Percentiles rank a stretch among this genome's conserved stretches.
Evolutionary conservation across 2,888 invertebrate species (phyloP).

Genomic region (Seira musarum): DNA sequence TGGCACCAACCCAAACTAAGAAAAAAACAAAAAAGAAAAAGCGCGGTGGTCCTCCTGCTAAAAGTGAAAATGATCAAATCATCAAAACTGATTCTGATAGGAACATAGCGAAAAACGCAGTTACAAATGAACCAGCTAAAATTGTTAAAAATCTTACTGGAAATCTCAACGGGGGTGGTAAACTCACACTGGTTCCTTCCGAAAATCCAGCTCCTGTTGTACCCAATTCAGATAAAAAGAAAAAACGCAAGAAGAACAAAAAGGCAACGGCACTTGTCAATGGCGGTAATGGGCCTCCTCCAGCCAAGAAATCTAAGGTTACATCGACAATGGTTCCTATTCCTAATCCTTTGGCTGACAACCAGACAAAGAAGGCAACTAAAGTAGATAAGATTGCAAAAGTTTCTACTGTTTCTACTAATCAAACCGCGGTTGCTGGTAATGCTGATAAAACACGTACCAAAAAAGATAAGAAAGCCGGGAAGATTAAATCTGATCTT

Average conservation of each 20-base stretch:
- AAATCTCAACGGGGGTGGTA: background rate
- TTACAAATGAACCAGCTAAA: too few species aligned
- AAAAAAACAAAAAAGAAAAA: conserved; percentile 42
- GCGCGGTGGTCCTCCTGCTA: background rate
- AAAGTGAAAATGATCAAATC: conserved; percentile 14
- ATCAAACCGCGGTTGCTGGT: background rate
- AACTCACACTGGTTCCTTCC: background rate
- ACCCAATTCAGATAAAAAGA: conserved; percentile 9
- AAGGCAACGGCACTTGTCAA: conserved; percentile 1
- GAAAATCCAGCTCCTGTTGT: background rate
- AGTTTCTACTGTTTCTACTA: background rate
- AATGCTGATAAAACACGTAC: background rate
- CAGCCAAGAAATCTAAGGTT: background rate
- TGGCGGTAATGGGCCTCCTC: too few species aligned
- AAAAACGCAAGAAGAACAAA: conserved; percentile 42
- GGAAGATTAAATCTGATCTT: background rate
- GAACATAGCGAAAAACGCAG: too few species aligned
- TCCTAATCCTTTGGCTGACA: too few species aligned
- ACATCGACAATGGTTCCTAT: too few species aligned
- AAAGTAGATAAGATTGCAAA: background rate
- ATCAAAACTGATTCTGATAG: too few species aligned
- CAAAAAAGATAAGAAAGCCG: background rate
- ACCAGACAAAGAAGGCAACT: background rate
- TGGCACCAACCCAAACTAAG: background rate
- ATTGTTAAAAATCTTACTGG: too few species aligned